A percentile compares a stretch with the other conserved stretches of the same genome.
Evolutionary conservation across 2,797 vertebrate genomes (phyloP).

Genomic region (Rhinichthys osculus): DNA sequence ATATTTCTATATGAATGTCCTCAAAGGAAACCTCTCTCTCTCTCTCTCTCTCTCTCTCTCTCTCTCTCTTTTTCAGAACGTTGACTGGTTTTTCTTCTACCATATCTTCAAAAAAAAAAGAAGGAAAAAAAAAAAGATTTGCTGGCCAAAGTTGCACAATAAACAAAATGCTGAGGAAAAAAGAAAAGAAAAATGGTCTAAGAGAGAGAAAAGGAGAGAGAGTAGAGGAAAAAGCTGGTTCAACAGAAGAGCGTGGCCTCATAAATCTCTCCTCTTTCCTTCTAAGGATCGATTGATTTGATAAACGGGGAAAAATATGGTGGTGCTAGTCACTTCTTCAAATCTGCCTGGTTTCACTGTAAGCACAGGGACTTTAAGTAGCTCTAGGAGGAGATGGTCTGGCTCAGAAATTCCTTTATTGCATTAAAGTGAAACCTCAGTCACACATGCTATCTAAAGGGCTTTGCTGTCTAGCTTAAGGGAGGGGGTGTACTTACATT

Average conservation of each 20-base stretch:
- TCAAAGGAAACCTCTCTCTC: not conserved
- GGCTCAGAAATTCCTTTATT: constrained; percentile 47
- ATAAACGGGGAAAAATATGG: constrained; percentile 54
- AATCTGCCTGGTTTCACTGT: constrained; percentile 42
- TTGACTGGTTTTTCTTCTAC: not conserved
- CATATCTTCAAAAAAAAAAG: constrained; percentile 1
- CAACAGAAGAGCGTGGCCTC: constrained; percentile 28
- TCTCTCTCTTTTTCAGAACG: not conserved
- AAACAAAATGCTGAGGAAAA: constrained; percentile 11
- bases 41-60: not conserved
- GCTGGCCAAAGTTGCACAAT: not conserved
- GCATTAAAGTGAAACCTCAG: constrained; percentile 52
- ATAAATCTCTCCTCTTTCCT: constrained; percentile 39
- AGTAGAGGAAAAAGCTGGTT: constrained; percentile 16
- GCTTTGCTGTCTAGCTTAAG: constrained; percentile 42
- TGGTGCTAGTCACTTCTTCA: constrained; percentile 33
- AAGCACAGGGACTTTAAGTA: constrained; percentile 37
- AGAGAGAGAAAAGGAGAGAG: not conserved
- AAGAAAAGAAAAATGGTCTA: not conserved
- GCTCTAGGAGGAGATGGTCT: constrained; percentile 32
- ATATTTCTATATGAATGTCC: constrained; percentile 11
- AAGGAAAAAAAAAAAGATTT: not conserved
- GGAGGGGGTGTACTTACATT: constrained; percentile 31
- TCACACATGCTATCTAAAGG: constrained; percentile 40
- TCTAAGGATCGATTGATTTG: constrained; percentile 54